Base-by-base conservation (phyloP, 2,113 vertebrate species). In the Lethenteron reissneri region DNA sequence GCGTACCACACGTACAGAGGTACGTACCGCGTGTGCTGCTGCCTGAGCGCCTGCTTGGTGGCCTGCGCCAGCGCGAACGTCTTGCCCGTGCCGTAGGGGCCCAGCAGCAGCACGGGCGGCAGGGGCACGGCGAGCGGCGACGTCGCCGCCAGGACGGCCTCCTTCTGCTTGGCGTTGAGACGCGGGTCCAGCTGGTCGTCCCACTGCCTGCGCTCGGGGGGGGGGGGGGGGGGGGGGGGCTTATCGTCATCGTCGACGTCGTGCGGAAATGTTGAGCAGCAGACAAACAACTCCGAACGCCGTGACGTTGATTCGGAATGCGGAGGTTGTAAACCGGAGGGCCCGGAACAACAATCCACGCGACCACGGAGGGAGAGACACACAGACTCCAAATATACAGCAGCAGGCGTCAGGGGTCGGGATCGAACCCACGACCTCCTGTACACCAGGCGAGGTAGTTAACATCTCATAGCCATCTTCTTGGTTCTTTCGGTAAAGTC, bases 51-150 rank as follows among this genome's bases (percentile, higher is more conserved):
- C 81, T 99, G 94, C 80, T 90, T 99, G 80, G 95, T 92, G 57
- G 91, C 94, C 84, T 99, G 94, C 75, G 94, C 94, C 78, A 99
- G 82, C 17, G 94, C 96, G 84, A 99, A 99, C 1, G 94, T 99
- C 82, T 99, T 97, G 78, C 94, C 94, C 59, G 94, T 99, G 79
- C 94, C 94, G 17, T 97, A 97, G 76, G 94, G 94, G 72, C 94
- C 94, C 21, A 99, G 95, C 83, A 99, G 90, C 74, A 97, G 90
- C 75, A 99, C 87, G 57, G 94, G 94, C 15, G 94, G 94, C 81
- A 99, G 83, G 64, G 83, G 80, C 75, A 91, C 82, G 57, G 88
- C 80, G 25, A 96, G 78, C 1, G 94, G 94, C 70, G 94, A 96
- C 76, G 92, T 97, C 80, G 97, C 95, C 25, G 94, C 94, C 79